A percentile compares a stretch with the other conserved stretches of the same genome.
phyloP scores from a whole-genome alignment of 2,113 vertebrate genomes.

The Chionis minor region DNA sequence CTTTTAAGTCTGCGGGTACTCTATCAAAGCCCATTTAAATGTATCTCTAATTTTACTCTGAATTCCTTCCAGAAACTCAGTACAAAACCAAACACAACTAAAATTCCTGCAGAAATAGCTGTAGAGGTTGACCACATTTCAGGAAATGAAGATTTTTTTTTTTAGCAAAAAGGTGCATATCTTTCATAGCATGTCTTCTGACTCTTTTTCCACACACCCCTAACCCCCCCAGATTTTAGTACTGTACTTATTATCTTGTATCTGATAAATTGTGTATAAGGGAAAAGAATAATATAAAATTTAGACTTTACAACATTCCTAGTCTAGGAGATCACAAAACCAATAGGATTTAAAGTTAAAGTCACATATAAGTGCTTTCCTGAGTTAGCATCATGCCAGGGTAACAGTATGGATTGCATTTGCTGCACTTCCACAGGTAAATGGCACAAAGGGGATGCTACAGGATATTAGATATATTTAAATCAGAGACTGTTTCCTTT shows the following conservation, averaged over 20 bases:
- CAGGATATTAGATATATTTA: constrained; percentile 29
- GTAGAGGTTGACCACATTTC: neutral
- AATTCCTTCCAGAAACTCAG: neutral
- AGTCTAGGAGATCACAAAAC: neutral
- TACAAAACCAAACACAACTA: neutral
- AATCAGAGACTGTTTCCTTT: constrained; percentile 29
- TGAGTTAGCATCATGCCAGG: neutral
- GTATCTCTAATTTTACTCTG: neutral
- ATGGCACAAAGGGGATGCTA: neutral
- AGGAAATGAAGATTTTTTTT: rapidly evolving
- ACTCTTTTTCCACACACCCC: too few species aligned
- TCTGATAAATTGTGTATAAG: neutral
- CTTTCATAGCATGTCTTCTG: neutral
- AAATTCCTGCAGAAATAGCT: neutral
- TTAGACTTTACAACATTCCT: neutral
- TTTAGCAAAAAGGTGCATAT: neutral
- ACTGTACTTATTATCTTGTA: neutral
- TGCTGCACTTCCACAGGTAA: neutral
- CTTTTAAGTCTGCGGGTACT: neutral
- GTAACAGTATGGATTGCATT: neutral
- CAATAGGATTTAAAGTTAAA: neutral
- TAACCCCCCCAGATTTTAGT: neutral
- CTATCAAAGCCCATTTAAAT: neutral
- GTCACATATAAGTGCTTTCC: neutral
- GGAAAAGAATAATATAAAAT: neutral